Evolutionary conservation across 1,140 invertebrate species (phyloP).

Genomic region (Lordiphosa mommai): DNA sequence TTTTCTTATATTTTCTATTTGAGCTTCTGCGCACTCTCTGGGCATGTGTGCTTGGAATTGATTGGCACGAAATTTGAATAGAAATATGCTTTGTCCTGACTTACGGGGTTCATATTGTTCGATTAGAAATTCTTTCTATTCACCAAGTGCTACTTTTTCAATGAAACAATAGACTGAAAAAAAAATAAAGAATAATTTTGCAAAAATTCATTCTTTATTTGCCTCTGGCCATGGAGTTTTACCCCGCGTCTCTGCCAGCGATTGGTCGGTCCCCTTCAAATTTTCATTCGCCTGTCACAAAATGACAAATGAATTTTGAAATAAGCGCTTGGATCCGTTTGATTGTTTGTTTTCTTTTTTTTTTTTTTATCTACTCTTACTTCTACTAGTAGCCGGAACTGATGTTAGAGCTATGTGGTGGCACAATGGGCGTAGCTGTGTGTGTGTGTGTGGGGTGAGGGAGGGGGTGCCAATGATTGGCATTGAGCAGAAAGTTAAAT

Average conservation of each 20-base stretch:
- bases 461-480: slow-evolving; percentile 66
- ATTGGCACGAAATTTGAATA: no score
- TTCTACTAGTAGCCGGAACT: slow-evolving; percentile 27
- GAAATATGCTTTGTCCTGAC: no score
- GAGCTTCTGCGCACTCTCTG: no score
- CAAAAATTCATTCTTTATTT: slow-evolving; percentile 20
- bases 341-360: slow-evolving; percentile 63
- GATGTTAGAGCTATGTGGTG: slow-evolving; percentile 10
- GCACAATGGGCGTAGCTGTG: slow-evolving; percentile 1
- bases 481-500: slow-evolving; percentile 75
- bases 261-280: slow-evolving; percentile 18
- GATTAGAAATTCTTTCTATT: no score
- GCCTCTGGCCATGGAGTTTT: slow-evolving; percentile 27
- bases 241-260: not conserved
- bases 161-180: no score
- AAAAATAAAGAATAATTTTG: not conserved
- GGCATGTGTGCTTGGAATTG: no score
- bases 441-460: slow-evolving; percentile 25
- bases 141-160: no score
- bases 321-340: slow-evolving; percentile 64
- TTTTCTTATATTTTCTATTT: no score
- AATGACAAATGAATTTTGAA: slow-evolving; percentile 76
- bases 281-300: slow-evolving; percentile 62
- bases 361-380: slow-evolving; percentile 1
- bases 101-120: no score